Evolutionary conservation across 2,888 invertebrate species (phyloP), one percentile per base, ranked within the genome.

Genomic region (Augiades crinisus): DNA sequence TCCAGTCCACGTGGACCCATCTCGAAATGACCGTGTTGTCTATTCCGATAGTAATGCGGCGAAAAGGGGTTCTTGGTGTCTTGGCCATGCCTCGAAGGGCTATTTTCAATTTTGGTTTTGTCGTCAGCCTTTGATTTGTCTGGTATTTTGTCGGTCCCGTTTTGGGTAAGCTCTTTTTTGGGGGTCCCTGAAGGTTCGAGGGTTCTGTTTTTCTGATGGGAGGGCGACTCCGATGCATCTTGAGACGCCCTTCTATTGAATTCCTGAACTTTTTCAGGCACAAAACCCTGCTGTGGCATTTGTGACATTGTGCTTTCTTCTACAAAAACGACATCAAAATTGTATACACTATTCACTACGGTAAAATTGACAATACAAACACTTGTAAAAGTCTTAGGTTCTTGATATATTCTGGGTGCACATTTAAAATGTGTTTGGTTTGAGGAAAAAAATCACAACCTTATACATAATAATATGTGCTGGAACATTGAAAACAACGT

Each of bases 1-100:
- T 90, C 90, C 22, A 90, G 53, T 0, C 89, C 90, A 0, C 90
- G 76, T 0, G 90, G 86, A 2, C 89, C 90, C 88, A 90, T 89
- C 64, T 90, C 90, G 53, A 90, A 90, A 60, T 90, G 89, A 0
- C 87, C 87, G 41, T 88, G 86, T 1, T 79, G 70, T 10, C 88
- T 63, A 51, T 79, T 77, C 21, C 84, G 74, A 51, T 83, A 81
- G 24, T 78, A 82, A 37, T 88, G 78, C 0, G 88, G 82, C 1
- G 89, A 84, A 55, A 88, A 87, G 0, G 88, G 88, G 30, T 87
- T 87, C 66, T 87, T 88, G 56, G 67, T 77, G 12, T 87, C 86
- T 16, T 74, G 71, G 12, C 63, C 71, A 27, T 69, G 73, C 7
- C 82, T 70, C 8, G 65, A 64, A 5, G 78, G 67, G 41, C 67